Evolutionary conservation across 30 jellyfish, hydroid and myxozoan species (phyloP).

Genomic region (Hydractinia echinata): DNA sequence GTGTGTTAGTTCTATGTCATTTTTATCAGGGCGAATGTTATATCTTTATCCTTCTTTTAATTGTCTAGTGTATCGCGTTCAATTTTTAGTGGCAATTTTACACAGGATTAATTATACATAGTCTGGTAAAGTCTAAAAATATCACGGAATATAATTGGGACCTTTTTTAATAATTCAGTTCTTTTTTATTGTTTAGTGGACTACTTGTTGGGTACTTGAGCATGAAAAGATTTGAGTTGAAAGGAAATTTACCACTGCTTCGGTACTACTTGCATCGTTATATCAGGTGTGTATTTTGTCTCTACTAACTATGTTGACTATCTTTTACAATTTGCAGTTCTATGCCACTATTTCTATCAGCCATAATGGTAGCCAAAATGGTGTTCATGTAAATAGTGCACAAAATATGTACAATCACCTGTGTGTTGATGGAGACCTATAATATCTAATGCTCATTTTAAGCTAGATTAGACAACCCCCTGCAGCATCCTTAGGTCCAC

Average conservation of each 20-base stretch:
- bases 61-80: too few relatives aligned
- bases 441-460: constrained; percentile 50
- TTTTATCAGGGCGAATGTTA: too few relatives aligned
- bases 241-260: constrained; percentile 53
- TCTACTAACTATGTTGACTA: neutral
- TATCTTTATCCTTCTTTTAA: too few relatives aligned
- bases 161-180: too few relatives aligned
- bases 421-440: neutral
- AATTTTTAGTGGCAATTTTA: too few relatives aligned
- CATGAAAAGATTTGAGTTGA: constrained; percentile 46
- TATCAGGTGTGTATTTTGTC: constrained; percentile 45
- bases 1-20: too few relatives aligned
- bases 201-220: constrained; percentile 73
- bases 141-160: too few relatives aligned
- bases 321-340: neutral
- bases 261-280: constrained; percentile 66
- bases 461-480: constrained; percentile 43
- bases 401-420: constrained; percentile 60
- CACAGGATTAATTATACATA: too few relatives aligned
- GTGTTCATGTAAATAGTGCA: neutral
- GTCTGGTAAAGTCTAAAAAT: too few relatives aligned
- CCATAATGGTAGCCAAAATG: neutral
- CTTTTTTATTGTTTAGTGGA: constrained; percentile 50
- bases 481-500: too few relatives aligned
- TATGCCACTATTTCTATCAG: neutral